phyloP scores from a whole-genome alignment of 37 sponge, comb jelly and placozoan species.

The Beroe ovata region DNA sequence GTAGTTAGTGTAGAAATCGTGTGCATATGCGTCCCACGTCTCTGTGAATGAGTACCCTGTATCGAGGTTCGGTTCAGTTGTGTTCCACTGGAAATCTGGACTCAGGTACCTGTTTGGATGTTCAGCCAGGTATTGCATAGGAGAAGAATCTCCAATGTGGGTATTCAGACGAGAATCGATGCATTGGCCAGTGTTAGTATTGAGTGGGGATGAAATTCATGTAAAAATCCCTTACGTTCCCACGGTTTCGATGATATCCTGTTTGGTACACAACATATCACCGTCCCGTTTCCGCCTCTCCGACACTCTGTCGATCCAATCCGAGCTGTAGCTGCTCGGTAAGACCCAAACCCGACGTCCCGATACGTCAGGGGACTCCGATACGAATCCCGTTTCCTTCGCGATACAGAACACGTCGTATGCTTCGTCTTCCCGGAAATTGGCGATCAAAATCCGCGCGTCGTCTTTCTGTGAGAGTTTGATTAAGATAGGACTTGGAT shows the following conservation, averaged over 20 bases:
- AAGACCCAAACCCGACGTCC: slow-evolving; percentile 55
- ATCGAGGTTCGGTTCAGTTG: slow-evolving; percentile 5
- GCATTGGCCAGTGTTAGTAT: too few relatives aligned
- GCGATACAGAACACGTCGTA: slow-evolving; percentile 48
- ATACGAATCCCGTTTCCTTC: neutral
- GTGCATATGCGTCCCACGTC: slow-evolving; percentile 18
- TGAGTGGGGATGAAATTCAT: too few relatives aligned
- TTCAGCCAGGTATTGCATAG: too few relatives aligned
- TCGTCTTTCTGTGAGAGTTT: slow-evolving; percentile 18
- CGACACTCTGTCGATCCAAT: slow-evolving; percentile 33
- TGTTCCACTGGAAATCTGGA: slow-evolving; percentile 60
- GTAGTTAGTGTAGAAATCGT: slow-evolving; percentile 2
- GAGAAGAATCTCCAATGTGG: too few relatives aligned
- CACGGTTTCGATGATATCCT: slow-evolving; percentile 1
- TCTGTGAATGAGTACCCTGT: slow-evolving; percentile 15
- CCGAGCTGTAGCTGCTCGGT: slow-evolving; percentile 30
- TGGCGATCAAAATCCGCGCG: slow-evolving; percentile 49
- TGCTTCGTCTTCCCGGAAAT: slow-evolving; percentile 44
- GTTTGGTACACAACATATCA: slow-evolving; percentile 1
- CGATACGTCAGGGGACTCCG: slow-evolving; percentile 16
- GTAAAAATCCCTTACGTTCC: slow-evolving; percentile 67
- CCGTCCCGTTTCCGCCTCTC: neutral
- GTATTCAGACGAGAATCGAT: too few relatives aligned
- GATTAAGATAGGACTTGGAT: neutral
- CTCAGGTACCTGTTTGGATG: slow-evolving; percentile 61